phyloP scores from a whole-genome alignment of 2,888 invertebrate genomes.

The Drosophila incognita region DNA sequence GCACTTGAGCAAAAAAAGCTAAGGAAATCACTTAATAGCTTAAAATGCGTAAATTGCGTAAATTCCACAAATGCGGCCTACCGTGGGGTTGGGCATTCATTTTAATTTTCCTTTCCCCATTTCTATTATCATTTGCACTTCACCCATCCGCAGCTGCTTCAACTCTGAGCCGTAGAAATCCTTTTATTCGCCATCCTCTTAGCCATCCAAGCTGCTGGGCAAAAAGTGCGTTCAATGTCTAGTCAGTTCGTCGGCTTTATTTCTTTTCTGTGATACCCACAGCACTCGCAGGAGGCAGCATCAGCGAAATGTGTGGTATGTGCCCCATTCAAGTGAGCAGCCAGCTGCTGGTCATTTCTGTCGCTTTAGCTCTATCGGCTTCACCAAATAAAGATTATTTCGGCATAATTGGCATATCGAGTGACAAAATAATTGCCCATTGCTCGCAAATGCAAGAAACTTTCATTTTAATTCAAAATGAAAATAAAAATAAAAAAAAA shows the following conservation, averaged over 20 bases:
- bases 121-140: conserved; percentile 35
- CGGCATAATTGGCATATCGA: conserved; percentile 37
- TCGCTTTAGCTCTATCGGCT: background rate
- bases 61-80: conserved; percentile 37
- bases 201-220: background rate
- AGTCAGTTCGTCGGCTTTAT: background rate
- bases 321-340: conserved; percentile 11
- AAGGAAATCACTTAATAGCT: conserved; percentile 53
- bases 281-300: background rate
- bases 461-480: background rate
- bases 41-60: conserved; percentile 38
- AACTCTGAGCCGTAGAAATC: conserved; percentile 11
- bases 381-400: conserved; percentile 19
- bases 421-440: conserved; percentile 31
- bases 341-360: conserved; percentile 6
- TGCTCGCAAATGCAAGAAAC: background rate
- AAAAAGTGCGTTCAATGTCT: background rate
- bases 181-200: conserved; percentile 10
- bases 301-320: conserved; percentile 1
- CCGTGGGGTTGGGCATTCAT: conserved; percentile 14
- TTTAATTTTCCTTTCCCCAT: conserved; percentile 13
- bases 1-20: conserved; percentile 21
- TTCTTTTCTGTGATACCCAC: background rate
- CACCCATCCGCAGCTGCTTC: conserved; percentile 10
- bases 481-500: background rate